phyloP scores from a whole-genome alignment of 2,888 invertebrate species.

The Drosophila melanosoma region DNA sequence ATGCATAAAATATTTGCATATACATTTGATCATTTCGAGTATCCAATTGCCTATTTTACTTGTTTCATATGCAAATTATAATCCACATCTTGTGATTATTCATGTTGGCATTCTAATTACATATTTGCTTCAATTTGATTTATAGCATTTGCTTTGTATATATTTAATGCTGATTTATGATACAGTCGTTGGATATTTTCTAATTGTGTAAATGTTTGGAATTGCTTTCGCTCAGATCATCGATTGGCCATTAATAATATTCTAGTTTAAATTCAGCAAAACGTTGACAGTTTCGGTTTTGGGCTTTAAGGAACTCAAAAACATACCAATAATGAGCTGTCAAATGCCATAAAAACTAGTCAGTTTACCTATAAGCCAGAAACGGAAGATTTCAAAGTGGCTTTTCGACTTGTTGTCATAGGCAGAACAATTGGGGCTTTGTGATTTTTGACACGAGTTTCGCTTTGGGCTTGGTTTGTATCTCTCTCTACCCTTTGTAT shows the following conservation, averaged over 20 bases:
- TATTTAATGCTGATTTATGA: conserved; percentile 52
- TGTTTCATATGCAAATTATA: conserved; percentile 20
- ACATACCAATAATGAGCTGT: conserved; percentile 27
- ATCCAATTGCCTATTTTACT: neutral
- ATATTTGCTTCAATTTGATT: conserved; percentile 47
- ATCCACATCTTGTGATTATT: conserved; percentile 18
- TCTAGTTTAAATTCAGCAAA: conserved; percentile 14
- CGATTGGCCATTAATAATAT: conserved; percentile 45
- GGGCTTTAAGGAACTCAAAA: neutral
- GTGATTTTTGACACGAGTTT: conserved; percentile 35
- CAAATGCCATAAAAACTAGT: conserved; percentile 8
- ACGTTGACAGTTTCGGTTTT: conserved; percentile 30
- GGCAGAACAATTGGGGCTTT: conserved; percentile 25
- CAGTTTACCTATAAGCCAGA: conserved; percentile 18
- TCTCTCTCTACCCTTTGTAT: conserved; percentile 55
- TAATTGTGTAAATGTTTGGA: conserved; percentile 58
- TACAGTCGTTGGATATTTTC: conserved; percentile 35
- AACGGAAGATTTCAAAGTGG: conserved; percentile 1
- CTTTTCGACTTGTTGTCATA: conserved; percentile 35
- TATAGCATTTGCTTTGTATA: conserved; percentile 28
- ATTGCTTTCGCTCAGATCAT: conserved; percentile 38
- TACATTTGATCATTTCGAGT: neutral
- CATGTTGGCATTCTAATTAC: conserved; percentile 48
- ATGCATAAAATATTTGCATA: neutral
- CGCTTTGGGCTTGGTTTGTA: neutral